Evolutionary conservation across 2,797 vertebrate species (phyloP).

Genomic region (Hylomyscus alleni): DNA sequence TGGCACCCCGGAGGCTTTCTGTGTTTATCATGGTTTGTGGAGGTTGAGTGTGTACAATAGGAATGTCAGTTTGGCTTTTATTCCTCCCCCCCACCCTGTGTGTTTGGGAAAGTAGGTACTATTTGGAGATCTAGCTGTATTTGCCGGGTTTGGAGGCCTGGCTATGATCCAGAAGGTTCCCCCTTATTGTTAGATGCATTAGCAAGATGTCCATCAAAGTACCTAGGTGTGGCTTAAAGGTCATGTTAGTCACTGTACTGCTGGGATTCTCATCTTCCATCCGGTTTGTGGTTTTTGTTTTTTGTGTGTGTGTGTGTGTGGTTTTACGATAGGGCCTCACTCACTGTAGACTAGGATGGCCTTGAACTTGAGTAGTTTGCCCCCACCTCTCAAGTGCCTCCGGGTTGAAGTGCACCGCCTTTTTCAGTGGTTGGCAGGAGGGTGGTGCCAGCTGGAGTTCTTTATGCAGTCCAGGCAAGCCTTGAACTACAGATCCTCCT

Average conservation of each 20-base stretch:
- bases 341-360: background rate
- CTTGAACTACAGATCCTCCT: background rate
- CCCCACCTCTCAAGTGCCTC: background rate
- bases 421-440: background rate
- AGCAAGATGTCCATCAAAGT: background rate
- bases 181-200: background rate
- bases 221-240: background rate
- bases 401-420: background rate
- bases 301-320: background rate
- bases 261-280: too few relatives aligned
- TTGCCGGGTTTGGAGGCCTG: background rate
- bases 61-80: background rate
- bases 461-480: background rate
- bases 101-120: background rate
- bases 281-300: background rate
- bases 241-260: too few relatives aligned
- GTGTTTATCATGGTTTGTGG: background rate
- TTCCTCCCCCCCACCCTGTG: too few relatives aligned
- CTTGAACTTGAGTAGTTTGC: background rate
- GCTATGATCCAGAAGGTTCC: background rate
- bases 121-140: background rate
- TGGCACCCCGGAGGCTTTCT: fast-evolving
- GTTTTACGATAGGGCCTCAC: background rate
- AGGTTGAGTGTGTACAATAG: background rate
- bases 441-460: too few relatives aligned